phyloP scores from a whole-genome alignment of 2,797 vertebrate species.

The Manis crassicaudata region DNA sequence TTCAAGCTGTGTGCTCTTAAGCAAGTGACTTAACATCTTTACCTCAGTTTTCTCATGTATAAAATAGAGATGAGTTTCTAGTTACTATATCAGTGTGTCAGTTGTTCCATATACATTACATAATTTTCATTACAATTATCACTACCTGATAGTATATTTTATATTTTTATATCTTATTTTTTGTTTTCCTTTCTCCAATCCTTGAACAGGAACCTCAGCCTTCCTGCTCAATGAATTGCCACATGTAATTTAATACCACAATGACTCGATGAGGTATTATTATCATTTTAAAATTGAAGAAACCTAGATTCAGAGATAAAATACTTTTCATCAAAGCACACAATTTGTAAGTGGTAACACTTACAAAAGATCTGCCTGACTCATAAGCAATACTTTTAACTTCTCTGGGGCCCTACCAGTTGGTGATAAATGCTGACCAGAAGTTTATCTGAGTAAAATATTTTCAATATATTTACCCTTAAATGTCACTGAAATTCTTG shows the following conservation, averaged over 20 bases:
- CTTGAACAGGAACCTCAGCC: neutral
- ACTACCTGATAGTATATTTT: neutral
- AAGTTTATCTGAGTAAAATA: neutral
- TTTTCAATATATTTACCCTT: neutral
- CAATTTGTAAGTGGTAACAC: neutral
- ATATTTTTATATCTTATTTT: neutral
- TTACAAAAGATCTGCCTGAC: neutral
- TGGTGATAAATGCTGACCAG: neutral
- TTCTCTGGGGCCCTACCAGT: neutral
- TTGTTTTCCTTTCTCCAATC: neutral
- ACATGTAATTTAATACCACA: neutral
- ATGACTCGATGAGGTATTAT: neutral
- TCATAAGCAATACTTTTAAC: neutral
- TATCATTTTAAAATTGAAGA: neutral
- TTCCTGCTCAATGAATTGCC: neutral
- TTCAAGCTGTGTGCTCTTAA: neutral
- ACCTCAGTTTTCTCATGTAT: neutral
- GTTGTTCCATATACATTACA: neutral
- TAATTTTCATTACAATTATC: neutral
- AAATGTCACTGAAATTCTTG: neutral
- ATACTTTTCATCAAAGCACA: neutral
- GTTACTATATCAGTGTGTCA: neutral
- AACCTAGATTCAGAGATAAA: neutral
- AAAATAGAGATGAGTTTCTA: neutral
- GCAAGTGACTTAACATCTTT: neutral